Evolutionary conservation across 2,113 vertebrate genomes (phyloP), one percentile per base, ranked within the genome.

Genomic region (Brachypodius melanocephalos): DNA sequence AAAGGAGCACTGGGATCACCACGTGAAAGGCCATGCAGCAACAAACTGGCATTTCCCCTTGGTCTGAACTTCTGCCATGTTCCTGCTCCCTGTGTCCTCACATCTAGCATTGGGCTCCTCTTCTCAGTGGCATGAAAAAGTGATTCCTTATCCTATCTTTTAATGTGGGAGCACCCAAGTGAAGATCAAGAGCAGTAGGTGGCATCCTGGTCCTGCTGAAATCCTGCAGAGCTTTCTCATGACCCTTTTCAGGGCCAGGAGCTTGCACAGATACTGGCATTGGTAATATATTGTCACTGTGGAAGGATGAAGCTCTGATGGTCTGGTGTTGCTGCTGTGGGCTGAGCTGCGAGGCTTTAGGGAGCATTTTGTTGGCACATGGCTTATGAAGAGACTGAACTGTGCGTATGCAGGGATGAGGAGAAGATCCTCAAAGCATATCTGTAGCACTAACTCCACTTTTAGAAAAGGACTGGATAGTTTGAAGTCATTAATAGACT

Each of bases 131-230:
- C 34, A 29, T 45, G 38, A 58, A 69, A 42, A 66, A 74, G 49
- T 5, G 21, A 28, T 80, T 88, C 34, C 32, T 77, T 74, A 66
- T 10, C 10, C 28, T 17, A 4, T 5, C 4, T 85, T 89, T 84
- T 38, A 48, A 42, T 20, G 46, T 40, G 46, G 32, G 49, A 85
- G 24, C 21, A 40, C 8, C 29, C 77, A 62, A 17, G 48, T 51
- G 67, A 62, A 83, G 63, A 63, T 19, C 34, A 62, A 65, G 79
- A 85, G 94, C 90, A 91, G 93, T 21, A 77, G 75, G 85, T 79
- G 89, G 91, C 89, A 94, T 90, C 85, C 88, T 73, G 88, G n/a
- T 82, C 73, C 84, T 75, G 66, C 66, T 68, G 78, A 85, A 94
- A 40, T 48, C 57, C 20, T 18, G 36, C 0, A 0, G 43, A 76